Evolutionary conservation across 2,113 vertebrate species (phyloP).

Genomic region (Triplophysa tibetana): DNA sequence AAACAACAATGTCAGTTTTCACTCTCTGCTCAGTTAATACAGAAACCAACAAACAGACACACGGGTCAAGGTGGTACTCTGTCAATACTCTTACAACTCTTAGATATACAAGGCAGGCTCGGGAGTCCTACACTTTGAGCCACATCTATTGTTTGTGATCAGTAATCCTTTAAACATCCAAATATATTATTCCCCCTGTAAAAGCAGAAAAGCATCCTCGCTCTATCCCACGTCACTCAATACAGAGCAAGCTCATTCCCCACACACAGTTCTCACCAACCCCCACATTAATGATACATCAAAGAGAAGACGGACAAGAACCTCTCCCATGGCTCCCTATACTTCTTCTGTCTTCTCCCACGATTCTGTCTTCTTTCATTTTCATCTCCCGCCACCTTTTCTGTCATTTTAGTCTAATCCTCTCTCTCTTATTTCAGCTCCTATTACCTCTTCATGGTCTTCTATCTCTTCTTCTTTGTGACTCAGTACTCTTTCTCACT

Average conservation of each 20-base stretch:
- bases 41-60: constrained; percentile 6
- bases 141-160: constrained; percentile 8
- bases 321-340: neutral
- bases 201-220: neutral
- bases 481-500: neutral
- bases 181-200: neutral
- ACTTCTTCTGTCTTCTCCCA: constrained; percentile 12
- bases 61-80: neutral
- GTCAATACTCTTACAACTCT: neutral
- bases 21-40: neutral
- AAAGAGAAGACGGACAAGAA: constrained; percentile 5
- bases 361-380: neutral
- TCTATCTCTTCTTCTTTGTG: neutral
- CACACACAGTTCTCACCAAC: constrained; percentile 28
- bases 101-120: neutral
- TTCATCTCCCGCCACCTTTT: neutral
- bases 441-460: neutral
- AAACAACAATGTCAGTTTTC: constrained; percentile 7
- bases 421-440: neutral
- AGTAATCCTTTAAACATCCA: neutral
- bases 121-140: neutral
- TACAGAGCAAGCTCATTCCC: neutral
- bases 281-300: constrained; percentile 25
- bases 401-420: neutral
- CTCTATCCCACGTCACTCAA: constrained; percentile 12